Percentiles rank a stretch among this genome's conserved stretches.
These are phyloP conservation scores for Lophura nycthemera DNA, from an alignment of 2,113 vertebrate genomes.

Conservation along the genomic window DNA sequence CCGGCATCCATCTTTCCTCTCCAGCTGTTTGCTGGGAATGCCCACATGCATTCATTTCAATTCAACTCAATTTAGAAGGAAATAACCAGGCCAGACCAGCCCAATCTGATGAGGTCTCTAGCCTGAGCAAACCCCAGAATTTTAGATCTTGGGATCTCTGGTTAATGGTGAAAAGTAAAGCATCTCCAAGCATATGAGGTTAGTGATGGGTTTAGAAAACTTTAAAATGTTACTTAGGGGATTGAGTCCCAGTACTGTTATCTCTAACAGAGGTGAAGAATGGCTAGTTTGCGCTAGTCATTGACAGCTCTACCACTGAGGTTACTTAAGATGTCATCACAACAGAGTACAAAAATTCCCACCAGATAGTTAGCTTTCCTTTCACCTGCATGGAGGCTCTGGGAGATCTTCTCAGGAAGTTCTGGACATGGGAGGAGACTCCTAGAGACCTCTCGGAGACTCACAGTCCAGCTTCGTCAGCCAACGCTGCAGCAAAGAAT, in stretches of 20 bases:
- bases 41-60: background rate
- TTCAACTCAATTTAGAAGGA: background rate
- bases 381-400: background rate
- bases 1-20: background rate
- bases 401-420: background rate
- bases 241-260: rapidly evolving
- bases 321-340: background rate
- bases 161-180: background rate
- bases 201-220: background rate
- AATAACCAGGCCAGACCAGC: background rate
- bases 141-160: background rate
- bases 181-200: background rate
- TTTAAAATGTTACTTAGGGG: background rate
- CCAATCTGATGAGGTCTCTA: background rate
- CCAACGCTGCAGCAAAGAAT: background rate
- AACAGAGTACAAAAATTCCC: background rate
- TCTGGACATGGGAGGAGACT: background rate
- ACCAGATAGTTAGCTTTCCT: background rate
- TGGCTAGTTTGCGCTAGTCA: background rate
- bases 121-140: background rate
- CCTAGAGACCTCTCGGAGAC: background rate
- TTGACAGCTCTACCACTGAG: background rate
- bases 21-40: background rate
- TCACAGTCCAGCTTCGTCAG: rapidly evolving
- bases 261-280: background rate